Base-by-base conservation (phyloP, 1,140 invertebrate genomes). In the Pogonognathellus flavescens region DNA sequence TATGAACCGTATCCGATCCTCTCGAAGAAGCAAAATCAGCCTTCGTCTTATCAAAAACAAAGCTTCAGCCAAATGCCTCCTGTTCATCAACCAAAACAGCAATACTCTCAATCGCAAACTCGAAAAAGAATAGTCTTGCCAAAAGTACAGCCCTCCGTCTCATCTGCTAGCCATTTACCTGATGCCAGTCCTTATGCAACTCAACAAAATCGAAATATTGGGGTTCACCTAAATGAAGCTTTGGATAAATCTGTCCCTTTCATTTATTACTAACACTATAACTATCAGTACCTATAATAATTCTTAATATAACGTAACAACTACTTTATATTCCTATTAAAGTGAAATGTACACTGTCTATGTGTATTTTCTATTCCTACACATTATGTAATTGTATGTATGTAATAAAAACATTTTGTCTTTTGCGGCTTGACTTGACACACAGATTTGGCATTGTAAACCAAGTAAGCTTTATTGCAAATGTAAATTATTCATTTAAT, bases 171-270 rank as follows among this genome's bases (percentile, higher is more conserved):
- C 16, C 41, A 49, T 31, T 31, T 76, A 18, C 70, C 70, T n/a
- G 49, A 49, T 50, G 25, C 41, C 25, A 76, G 70, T 50, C 41
- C 41, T 5, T 49, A n/a, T 76, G 70, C 70, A 3, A 49, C 25
- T 0, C 25, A 50, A 76, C 25, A 76, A 16, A 76, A 76, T 50
- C 14, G 18, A 25, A 31, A 76, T 18, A 3, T 76, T 16, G 70
- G 70, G 16, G 70, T 76, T 14, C 31, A 49, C 14, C 70, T 76
- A 8, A n/a, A 16, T n/a, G 70, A 76, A 49, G 70, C 70, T 10
- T 49, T 76, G 8, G 70, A 76, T 49, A 76, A 76, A 76, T 76
- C 70, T 49, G 70, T 76, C 14, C 70, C 70, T 49, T 18, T 76
- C 41, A 50, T 50, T n/a, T 76, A 76, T 50, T 76, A 76, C 31